Evolutionary conservation across 1,140 invertebrate species (phyloP).

Genomic region (Acromyrmex charruanus): DNA sequence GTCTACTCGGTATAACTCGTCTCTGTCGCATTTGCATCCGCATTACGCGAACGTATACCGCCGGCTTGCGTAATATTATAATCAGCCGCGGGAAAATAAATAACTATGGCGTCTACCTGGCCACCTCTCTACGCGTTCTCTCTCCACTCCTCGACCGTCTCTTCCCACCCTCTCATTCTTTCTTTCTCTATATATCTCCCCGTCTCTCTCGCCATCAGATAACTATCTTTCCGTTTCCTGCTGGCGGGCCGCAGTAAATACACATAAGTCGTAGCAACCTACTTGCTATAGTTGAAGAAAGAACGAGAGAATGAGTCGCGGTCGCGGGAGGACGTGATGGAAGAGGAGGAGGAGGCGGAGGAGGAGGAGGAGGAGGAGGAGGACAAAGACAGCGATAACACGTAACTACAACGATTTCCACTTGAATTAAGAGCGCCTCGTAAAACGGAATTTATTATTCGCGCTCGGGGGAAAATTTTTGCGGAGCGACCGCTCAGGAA

Average conservation of each 20-base stretch:
- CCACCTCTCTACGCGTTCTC: constrained; percentile 29
- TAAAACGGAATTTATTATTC: constrained; percentile 66
- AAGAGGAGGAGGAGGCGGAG: background rate
- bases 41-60: constrained; percentile 73
- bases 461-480: constrained; percentile 61
- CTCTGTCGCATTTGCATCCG: constrained; percentile 80
- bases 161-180: constrained; percentile 27
- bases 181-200: constrained; percentile 57
- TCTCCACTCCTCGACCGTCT: background rate
- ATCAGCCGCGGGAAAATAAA: constrained; percentile 81
- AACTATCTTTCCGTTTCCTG: constrained; percentile 83
- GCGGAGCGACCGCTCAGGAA: constrained; percentile 57
- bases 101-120: constrained; percentile 75
- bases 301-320: constrained; percentile 50
- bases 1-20: constrained; percentile 72
- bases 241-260: constrained; percentile 77
- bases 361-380: constrained; percentile 20
- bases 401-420: constrained; percentile 66
- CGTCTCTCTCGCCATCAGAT: constrained; percentile 73
- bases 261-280: constrained; percentile 73
- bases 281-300: constrained; percentile 69
- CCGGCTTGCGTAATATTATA: constrained; percentile 82
- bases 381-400: constrained; percentile 62
- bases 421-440: constrained; percentile 64
- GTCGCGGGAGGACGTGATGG: constrained; percentile 18